Evolutionary conservation across 2,113 vertebrate species (phyloP), one percentile per base, ranked within the genome.

Genomic region (Phrynosoma platyrhinos): DNA sequence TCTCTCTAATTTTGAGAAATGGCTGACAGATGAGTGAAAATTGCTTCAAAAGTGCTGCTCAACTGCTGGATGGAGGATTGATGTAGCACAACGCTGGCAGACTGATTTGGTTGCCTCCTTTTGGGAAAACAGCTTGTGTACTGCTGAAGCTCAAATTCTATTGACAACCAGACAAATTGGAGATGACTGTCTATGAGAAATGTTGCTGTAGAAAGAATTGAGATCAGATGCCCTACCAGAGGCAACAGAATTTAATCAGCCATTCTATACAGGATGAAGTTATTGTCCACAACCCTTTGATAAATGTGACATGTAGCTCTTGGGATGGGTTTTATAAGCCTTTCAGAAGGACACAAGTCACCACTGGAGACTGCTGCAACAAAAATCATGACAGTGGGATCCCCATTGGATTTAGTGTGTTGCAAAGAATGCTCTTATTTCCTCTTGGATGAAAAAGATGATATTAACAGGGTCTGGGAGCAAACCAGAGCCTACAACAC

Each of bases 221-320:
- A 86, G 88, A 86, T 86, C 47, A 90, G 79, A 86, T 90, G 71
- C 76, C 86, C 72, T 82, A 83, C 88, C 80, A 78, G 27, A 71
- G 79, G 74, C 84, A 83, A 58, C 79, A 71, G 21, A 78, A 77
- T 90, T 71, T 90, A 62, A 90, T 90, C 79, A 83, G 62, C 71
- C 71, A 76, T 68, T 86, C 83, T 55, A 27, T n/a, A 21, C 2
- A 36, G 79, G 72, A 69, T 89, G 86, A 55, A 69, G 52, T 32
- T 75, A 77, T 77, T 82, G 69, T 76, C 84, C 25, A 16, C 47
- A 86, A 78, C 32, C 27, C 23, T 78, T 58, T 82, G 74, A 86
- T 90, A 82, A 55, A 71, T 42, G 66, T 82, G 27, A 55, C 84
- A 71, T 69, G 79, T 16, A 16, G 27, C 76, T 36, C 36, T n/a